These are phyloP conservation scores for Chaunax sp. DNA, from an alignment of 2,797 vertebrate genomes.

Conservation along the genomic window DNA sequence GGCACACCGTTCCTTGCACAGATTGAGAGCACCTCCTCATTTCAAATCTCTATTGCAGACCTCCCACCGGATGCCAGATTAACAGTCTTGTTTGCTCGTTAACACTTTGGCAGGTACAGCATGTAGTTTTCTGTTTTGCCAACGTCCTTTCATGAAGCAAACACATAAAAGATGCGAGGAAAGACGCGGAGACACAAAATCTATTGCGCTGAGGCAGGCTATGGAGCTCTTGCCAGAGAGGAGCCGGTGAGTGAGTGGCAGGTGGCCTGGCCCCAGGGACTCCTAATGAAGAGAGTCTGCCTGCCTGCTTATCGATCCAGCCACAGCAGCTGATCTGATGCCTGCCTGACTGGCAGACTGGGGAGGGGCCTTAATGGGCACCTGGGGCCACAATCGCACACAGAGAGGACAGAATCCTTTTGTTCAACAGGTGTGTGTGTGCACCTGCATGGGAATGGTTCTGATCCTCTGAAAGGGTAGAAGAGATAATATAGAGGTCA, in stretches of 20 bases:
- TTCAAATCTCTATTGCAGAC: background rate
- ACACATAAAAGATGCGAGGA: constrained; percentile 25
- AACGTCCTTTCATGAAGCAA: constrained; percentile 23
- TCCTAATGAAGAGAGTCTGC: constrained; percentile 77
- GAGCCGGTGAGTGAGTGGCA: constrained; percentile 69
- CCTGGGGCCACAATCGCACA: constrained; percentile 38
- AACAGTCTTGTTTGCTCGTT: constrained; percentile 2
- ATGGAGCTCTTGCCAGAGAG: constrained; percentile 47
- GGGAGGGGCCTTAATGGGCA: constrained; percentile 42
- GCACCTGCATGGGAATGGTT: background rate
- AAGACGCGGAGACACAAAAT: constrained; percentile 47
- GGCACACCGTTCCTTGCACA: background rate
- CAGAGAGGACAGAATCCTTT: constrained; percentile 7
- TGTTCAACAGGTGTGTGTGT: constrained; percentile 30
- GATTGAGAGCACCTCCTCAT: background rate
- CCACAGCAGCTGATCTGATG: constrained; percentile 70
- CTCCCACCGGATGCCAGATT: constrained; percentile 5
- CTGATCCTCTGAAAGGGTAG: background rate
- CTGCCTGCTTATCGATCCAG: constrained; percentile 71
- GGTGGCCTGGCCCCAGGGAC: constrained; percentile 73
- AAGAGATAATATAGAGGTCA: background rate
- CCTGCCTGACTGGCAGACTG: constrained; percentile 56
- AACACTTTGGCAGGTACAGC: constrained; percentile 15
- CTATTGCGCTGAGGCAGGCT: constrained; percentile 35
- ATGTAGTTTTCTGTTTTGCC: constrained; percentile 14